These are phyloP conservation scores for Anableps anableps DNA, from an alignment of 2,797 vertebrate species.

Conservation along the genomic window DNA sequence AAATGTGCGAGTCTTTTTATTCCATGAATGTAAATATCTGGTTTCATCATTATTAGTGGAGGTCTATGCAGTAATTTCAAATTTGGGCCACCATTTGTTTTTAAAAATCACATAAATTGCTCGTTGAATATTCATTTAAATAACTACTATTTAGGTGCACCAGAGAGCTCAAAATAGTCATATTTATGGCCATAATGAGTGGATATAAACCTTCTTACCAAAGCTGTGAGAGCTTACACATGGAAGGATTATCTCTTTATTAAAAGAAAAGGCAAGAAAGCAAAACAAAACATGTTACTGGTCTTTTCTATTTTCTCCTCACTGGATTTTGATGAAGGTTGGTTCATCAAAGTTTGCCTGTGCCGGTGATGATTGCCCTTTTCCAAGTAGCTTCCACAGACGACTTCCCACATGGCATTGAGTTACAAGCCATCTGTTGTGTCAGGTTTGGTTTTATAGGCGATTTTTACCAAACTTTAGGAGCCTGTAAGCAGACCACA, in stretches of 20 bases:
- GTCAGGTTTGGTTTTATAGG: conserved; percentile 18
- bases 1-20: too few relatives aligned
- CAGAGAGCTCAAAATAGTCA: too few relatives aligned
- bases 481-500: conserved; percentile 13
- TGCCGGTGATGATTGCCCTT: conserved; percentile 2
- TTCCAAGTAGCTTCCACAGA: background rate
- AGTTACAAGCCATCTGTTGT: conserved; percentile 23
- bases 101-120: too few relatives aligned
- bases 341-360: background rate
- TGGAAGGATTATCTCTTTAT: background rate
- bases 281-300: background rate
- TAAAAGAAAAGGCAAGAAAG: background rate
- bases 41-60: too few relatives aligned
- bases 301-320: background rate
- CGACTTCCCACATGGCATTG: conserved; percentile 1
- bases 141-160: too few relatives aligned
- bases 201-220: background rate
- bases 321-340: background rate
- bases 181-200: too few relatives aligned
- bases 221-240: background rate
- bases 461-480: conserved; percentile 11
- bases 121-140: too few relatives aligned
- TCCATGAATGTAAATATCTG: too few relatives aligned
- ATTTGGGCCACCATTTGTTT: too few relatives aligned
- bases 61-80: too few relatives aligned